Evolutionary conservation across 2,888 invertebrate genomes (phyloP), one percentile per base, ranked within the genome.

Genomic region (Cheilosia variabilis): DNA sequence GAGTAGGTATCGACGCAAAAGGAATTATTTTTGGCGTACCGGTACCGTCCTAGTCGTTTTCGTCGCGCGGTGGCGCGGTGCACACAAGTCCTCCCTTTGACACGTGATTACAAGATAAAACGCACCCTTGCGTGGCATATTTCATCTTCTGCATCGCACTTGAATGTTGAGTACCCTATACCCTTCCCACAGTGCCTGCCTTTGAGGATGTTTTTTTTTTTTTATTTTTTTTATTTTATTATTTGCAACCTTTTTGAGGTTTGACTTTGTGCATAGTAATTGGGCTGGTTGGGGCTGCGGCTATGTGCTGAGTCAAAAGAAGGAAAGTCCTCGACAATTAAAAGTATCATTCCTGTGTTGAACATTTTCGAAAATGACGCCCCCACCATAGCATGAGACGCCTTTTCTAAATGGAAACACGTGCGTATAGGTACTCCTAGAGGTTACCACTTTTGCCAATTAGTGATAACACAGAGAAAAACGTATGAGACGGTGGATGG

Each of bases 121-220:
- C 72, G 65, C 65, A 66, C 72, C 79, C 79, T 72, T 79, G 65
- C 43, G 72, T 72, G 71, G 65, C 72, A 72, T 79, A 79, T 72
- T 72, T 79, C 79, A 79, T 72, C 63, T 72, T 52, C 19, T 72
- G 65, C 79, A 79, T 79, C 52, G 43, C 65, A 52, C 65, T 79
- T 72, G 58, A 57, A 63, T 78, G 55, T 57, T 57, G 27, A n/a
- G 37, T 37, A 31, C 17, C 17, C 10, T 27, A 43, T 27, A 53
- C 15, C 17, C 17, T 5, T 19, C 3, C 17, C 47, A 45, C 7
- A 45, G 19, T 22, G 34, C 34, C 17, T 22, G 22, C 22, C 17
- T 50, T 19, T 19, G 19, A 50, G 13, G 52, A 13, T 24, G 0
- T 50, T 24, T 7, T 6, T 17, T 41, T 53, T 9, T 31, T 45